Conservation (phyloP, 2,797 vertebrate species). For the Liasis olivaceus region DNA sequence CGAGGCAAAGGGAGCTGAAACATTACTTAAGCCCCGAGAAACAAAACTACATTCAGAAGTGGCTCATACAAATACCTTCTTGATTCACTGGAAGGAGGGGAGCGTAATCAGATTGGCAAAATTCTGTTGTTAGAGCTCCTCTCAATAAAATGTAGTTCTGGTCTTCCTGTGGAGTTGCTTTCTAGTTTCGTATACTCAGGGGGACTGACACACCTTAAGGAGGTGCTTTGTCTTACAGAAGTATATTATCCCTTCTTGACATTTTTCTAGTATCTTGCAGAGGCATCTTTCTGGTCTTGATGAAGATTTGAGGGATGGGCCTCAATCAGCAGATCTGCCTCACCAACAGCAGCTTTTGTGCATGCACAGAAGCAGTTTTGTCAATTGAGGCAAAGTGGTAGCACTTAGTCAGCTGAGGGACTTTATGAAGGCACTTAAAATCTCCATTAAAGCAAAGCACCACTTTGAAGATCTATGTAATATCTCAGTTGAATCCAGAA, state of each 20-base stretch:
- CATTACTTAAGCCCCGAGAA: neutral
- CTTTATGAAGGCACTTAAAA: neutral
- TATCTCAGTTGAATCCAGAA: neutral
- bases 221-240: neutral
- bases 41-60: neutral
- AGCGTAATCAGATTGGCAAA: neutral
- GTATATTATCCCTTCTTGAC: neutral
- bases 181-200: neutral
- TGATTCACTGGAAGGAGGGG: neutral
- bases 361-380: neutral
- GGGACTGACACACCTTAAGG: neutral
- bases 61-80: neutral
- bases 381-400: neutral
- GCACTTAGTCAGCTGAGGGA: neutral
- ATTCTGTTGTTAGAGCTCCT: neutral
- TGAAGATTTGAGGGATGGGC: neutral
- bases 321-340: neutral
- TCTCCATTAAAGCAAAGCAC: neutral
- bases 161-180: neutral
- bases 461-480: neutral
- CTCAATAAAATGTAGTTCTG: neutral
- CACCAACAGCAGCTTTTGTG: neutral
- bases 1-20: neutral
- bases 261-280: neutral
- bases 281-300: neutral